Base-by-base conservation (phyloP, 2,113 vertebrate species). In the Pithys albifrons region DNA sequence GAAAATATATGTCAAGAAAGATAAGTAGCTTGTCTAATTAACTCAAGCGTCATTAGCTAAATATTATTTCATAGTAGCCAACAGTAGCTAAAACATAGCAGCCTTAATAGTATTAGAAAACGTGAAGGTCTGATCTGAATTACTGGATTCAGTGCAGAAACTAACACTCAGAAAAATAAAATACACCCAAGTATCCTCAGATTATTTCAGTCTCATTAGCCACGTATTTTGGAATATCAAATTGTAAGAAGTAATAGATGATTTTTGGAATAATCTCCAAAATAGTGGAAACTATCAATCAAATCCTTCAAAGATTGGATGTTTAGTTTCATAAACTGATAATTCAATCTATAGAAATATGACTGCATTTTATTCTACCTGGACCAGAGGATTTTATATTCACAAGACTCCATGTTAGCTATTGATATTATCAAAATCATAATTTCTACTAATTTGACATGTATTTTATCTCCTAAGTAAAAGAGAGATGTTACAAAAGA, bases 341-440 rank as follows among this genome's bases (percentile, higher is more conserved):
- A 83, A 88, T 49, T 2, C 43, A 72, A 19, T 24, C 28, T 71
- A 59, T 7, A 48, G 59, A 73, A 91, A 76, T n/a, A 62, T 25
- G 29, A 43, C 12, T 9, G 1, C 6, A 45, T 85, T 88, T 65
- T 88, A 46, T 48, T 87, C 43, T 23, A 31, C 19, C 24, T 67
- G 3, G 16, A 49, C 2, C 2, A 52, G 17, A 51, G 27, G 2
- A 65, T 69, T 92, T 88, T 75, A n/a, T 17, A 48, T 45, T 85
- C 10, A 18, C 5, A 72, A 79, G 54, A 55, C 0, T 39, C 25
- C 2, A 23, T 46, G 4, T 37, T 72, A 69, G n/a, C 39, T 49
- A n/a, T 8, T 0, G 1, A 37, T 41, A 78, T 48, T 29, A 64
- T 7, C 0, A 1, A 58, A 72, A 58, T 39, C 17, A 33, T 23